phyloP scores from a whole-genome alignment of 2,113 vertebrate species.

The Butastur rufipennis region DNA sequence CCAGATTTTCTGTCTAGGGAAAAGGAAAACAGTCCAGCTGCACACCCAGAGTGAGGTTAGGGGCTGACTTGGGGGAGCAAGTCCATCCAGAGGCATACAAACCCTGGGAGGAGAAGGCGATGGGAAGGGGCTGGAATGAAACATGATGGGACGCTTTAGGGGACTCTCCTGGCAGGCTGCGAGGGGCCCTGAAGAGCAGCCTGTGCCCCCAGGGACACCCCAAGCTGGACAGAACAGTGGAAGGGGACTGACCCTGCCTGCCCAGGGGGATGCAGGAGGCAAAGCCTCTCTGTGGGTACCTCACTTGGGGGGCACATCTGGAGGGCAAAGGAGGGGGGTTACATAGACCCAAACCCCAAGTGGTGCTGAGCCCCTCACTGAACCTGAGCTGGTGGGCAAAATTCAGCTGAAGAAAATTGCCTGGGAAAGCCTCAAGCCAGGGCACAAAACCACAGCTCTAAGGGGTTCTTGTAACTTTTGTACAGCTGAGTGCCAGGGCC shows the following conservation, averaged over 20 bases:
- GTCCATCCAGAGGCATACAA: background rate
- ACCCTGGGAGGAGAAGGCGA: background rate
- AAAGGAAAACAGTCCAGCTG: no score
- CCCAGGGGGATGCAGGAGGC: background rate
- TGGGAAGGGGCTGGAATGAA: background rate
- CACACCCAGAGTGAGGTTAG: accelerated
- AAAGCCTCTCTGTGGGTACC: background rate
- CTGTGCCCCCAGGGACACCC: no score
- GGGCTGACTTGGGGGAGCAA: background rate
- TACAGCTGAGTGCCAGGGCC: background rate
- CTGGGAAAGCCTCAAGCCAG: background rate
- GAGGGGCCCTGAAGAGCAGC: background rate
- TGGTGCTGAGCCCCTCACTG: background rate
- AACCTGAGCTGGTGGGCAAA: background rate
- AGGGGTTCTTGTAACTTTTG: background rate
- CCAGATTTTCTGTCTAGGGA: background rate
- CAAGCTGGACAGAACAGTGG: background rate
- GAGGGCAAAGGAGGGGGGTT: background rate
- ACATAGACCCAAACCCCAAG: background rate
- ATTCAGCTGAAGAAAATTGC: background rate
- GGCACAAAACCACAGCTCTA: background rate
- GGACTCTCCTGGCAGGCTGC: background rate
- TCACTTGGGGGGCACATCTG: no score
- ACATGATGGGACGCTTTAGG: accelerated
- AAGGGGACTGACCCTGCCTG: background rate